phyloP scores from a whole-genome alignment of 2,888 invertebrate species.

The Pachydiplax longipennis region DNA sequence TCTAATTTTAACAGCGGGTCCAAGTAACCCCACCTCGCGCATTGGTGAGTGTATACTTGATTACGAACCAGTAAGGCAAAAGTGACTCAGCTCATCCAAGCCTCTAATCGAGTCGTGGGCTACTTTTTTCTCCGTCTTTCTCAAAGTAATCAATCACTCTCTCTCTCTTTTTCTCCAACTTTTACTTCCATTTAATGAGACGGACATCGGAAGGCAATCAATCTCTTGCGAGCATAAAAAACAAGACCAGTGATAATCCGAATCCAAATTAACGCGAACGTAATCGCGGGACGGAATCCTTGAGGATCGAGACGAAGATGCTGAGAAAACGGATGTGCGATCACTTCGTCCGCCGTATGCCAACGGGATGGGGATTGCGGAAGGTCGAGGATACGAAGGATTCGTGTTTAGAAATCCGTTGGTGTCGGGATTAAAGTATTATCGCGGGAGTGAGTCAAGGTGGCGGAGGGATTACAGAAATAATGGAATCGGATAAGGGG shows the following conservation, averaged over 20 bases:
- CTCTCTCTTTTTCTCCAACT: neutral
- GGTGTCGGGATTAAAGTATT: neutral
- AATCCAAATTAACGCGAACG: neutral
- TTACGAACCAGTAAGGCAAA: neutral
- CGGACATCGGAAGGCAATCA: neutral
- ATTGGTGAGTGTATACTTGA: neutral
- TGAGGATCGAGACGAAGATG: neutral
- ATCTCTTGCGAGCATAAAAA: neutral
- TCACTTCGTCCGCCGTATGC: neutral
- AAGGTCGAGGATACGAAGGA: neutral
- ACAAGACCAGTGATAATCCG: neutral
- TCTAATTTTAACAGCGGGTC: neutral
- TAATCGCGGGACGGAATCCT: neutral
- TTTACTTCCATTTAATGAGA: neutral
- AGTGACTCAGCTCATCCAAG: neutral
- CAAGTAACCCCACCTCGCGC: neutral
- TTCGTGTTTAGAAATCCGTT: neutral
- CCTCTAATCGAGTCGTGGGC: neutral
- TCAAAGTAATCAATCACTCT: neutral
- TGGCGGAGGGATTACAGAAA: neutral
- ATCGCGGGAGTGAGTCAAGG: neutral
- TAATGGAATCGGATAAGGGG: neutral
- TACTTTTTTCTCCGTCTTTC: neutral
- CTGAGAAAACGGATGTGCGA: neutral
- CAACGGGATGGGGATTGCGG: neutral